Evolutionary conservation across 1,140 invertebrate species (phyloP), one percentile per base, ranked within the genome.

Genomic region (Teleopsis dalmanni): DNA sequence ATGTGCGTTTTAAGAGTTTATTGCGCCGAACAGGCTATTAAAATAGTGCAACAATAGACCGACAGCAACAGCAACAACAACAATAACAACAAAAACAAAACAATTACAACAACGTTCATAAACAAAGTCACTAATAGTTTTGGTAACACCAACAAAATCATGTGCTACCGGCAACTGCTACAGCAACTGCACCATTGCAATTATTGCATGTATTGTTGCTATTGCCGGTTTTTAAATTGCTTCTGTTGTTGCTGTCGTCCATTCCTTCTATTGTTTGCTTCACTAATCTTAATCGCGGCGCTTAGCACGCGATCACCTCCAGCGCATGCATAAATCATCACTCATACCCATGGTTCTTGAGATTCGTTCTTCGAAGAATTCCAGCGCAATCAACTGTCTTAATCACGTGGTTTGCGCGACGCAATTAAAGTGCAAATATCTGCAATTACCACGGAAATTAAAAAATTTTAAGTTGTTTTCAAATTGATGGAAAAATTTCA

Each of bases 201-300:
- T 16, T 50, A 29, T 33, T 19, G 25, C 34, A 25, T 46, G 19
- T 38, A 42, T 31, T 36, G 41, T 25, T 33, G 31, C 19, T 52
- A 31, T 22, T 48, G 26, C 21, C 31, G 51, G 57, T 62, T 58
- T 48, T 65, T 50, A 57, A 35, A 31, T n/a, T 47, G 13, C 22
- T 47, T 18, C 33, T 48, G 36, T 58, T 57, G 54, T 47, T 62
- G 61, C 57, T 62, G 50, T n/a, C n/a, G n/a, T n/a, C n/a, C n/a
- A n/a, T n/a, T n/a, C n/a, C n/a, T n/a, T n/a, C 48, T 44, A 48
- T 52, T 46, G 44, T 47, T 53, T 45, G 18, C 23, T 42, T 11
- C 19, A 18, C 41, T 21, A 10, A 31, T 43, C 21, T 19, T 16
- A 29, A 27, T 22, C 41, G 41, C 31, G 27, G 41, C 11, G 41